A percentile compares a stretch with the other conserved stretches of the same genome.
These are phyloP conservation scores for Brachionus manjavacas DNA, from an alignment of 1,140 invertebrate genomes.

Conservation along the genomic window DNA sequence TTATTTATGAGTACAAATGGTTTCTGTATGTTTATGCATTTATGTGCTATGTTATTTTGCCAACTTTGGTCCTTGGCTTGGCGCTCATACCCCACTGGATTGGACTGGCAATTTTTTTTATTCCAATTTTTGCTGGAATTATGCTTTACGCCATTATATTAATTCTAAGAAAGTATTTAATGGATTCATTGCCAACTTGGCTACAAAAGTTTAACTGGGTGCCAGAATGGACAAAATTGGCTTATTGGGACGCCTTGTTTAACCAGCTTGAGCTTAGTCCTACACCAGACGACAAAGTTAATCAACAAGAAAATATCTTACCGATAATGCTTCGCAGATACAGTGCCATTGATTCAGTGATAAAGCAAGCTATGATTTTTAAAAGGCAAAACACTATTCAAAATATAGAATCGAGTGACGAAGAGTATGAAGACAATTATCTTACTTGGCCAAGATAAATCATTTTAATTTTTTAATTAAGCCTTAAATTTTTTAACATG, in stretches of 20 bases:
- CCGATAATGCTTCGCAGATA: not conserved
- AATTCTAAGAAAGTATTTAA: not conserved
- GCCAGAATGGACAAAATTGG: not conserved
- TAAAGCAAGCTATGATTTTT: not conserved
- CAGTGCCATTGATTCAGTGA: not conserved
- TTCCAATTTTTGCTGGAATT: not conserved
- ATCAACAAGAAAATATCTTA: not conserved
- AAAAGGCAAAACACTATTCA: not conserved
- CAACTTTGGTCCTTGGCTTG: slow-evolving; percentile 58
- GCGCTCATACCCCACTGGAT: slow-evolving; percentile 46
- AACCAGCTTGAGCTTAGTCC: not conserved
- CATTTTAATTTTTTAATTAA: not conserved
- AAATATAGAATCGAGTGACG: not conserved
- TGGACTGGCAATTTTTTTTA: not conserved
- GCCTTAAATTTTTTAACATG: not conserved
- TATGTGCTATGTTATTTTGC: slow-evolving; percentile 60
- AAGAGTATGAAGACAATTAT: not conserved
- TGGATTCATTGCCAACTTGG: not conserved
- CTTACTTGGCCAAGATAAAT: not conserved
- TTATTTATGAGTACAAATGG: slow-evolving; percentile 62
- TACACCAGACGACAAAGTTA: not conserved
- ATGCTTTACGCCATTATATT: not conserved
- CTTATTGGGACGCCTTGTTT: not conserved
- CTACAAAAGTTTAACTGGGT: not conserved
- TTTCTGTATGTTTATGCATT: slow-evolving; percentile 63